These are phyloP conservation scores for Triops longicaudatus DNA, from an alignment of 1,140 invertebrate species.

Conservation along the genomic window DNA sequence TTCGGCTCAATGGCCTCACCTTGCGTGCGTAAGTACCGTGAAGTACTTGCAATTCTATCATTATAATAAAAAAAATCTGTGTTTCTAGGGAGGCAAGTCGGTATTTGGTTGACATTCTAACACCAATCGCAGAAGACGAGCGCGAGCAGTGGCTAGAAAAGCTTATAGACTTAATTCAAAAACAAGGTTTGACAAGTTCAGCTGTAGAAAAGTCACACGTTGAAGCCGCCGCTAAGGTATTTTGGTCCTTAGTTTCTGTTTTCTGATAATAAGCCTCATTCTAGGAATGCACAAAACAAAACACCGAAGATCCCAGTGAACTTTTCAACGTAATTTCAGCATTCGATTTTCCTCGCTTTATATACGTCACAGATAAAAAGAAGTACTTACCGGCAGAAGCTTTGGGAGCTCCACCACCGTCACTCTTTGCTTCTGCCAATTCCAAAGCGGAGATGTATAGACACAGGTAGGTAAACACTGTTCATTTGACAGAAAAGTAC, in stretches of 20 bases:
- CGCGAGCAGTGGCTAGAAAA: constrained; percentile 51
- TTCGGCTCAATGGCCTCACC: neutral
- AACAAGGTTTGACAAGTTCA: constrained; percentile 57
- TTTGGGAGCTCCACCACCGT: constrained; percentile 38
- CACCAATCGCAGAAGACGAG: constrained; percentile 43
- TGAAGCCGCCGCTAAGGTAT: constrained; percentile 60
- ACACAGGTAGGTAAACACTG: constrained; percentile 37
- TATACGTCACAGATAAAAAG: constrained; percentile 65
- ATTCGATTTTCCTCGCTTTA: constrained; percentile 66
- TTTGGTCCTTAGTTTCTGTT: constrained; percentile 17
- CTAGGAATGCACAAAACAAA: constrained; percentile 57
- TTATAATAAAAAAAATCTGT: constrained; percentile 19
- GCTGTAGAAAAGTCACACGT: constrained; percentile 62
- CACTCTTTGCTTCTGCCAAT: constrained; percentile 55
- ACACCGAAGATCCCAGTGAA: constrained; percentile 65
- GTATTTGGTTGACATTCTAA: constrained; percentile 49
- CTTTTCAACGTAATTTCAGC: constrained; percentile 71
- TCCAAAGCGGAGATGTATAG: constrained; percentile 47
- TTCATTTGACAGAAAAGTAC: constrained; percentile 27
- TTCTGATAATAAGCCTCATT: constrained; percentile 30
- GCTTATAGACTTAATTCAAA: constrained; percentile 57
- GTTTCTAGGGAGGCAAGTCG: constrained; percentile 51
- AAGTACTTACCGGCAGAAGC: constrained; percentile 58
- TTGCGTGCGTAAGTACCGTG: constrained; percentile 38
- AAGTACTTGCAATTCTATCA: constrained; percentile 22